These are phyloP conservation scores for Dicerorhinus sumatrensis DNA, from an alignment of 2,113 vertebrate species.

Conservation along the genomic window DNA sequence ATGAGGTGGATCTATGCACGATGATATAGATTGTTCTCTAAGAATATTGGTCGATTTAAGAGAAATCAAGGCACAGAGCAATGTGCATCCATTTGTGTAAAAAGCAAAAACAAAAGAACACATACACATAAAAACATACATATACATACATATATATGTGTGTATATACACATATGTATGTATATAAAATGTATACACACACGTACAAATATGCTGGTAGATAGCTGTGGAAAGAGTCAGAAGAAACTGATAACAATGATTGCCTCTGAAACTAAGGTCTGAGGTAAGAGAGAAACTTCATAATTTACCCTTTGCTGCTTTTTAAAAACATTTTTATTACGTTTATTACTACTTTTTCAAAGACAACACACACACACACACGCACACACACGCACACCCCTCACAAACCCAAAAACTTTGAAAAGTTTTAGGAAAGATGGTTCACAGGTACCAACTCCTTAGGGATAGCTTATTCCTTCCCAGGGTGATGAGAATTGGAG, in stretches of 20 bases:
- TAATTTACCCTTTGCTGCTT: neutral
- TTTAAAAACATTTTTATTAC: neutral
- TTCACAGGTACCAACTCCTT: neutral
- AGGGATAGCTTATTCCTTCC: neutral
- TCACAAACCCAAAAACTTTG: neutral
- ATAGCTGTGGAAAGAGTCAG: neutral
- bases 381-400: neutral
- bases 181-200: neutral
- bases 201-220: neutral
- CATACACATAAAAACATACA: neutral
- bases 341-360: neutral
- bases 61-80: conserved; percentile 6
- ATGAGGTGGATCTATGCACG: neutral
- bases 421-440: neutral
- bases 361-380: neutral
- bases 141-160: too few relatives aligned
- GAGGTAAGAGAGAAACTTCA: neutral
- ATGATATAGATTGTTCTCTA: neutral
- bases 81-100: neutral
- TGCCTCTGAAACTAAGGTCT: neutral
- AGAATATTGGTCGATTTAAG: neutral
- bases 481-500: neutral
- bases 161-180: neutral
- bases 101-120: neutral
- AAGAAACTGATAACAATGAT: neutral